Conservation (phyloP, 1,140 invertebrate genomes). For the Oedothorax gibbosus region DNA sequence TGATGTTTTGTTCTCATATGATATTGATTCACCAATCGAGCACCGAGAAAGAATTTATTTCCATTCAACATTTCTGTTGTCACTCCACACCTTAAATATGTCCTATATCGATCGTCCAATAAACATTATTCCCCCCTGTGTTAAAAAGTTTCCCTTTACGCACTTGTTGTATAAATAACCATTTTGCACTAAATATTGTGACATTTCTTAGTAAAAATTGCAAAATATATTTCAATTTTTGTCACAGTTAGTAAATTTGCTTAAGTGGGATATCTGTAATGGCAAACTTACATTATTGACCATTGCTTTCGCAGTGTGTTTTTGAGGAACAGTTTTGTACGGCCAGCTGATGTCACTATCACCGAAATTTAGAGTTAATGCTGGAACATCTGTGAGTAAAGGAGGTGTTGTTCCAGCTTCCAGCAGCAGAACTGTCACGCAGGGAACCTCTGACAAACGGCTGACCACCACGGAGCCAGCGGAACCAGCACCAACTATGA, state of each 20-base stretch:
- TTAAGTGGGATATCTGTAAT: not conserved
- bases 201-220: too few relatives aligned
- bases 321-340: conserved; percentile 76
- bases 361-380: not conserved
- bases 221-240: too few relatives aligned
- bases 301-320: not conserved
- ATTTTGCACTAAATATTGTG: too few relatives aligned
- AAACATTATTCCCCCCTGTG: too few relatives aligned
- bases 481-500: conserved; percentile 78
- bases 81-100: too few relatives aligned
- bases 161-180: too few relatives aligned
- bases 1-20: too few relatives aligned
- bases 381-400: conserved; percentile 50
- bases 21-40: too few relatives aligned
- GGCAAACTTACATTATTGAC: conserved; percentile 18
- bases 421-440: conserved; percentile 74
- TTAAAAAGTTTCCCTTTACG: too few relatives aligned
- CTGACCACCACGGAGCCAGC: conserved; percentile 77
- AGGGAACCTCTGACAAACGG: conserved; percentile 73
- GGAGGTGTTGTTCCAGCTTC: conserved; percentile 74
- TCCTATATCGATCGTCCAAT: too few relatives aligned
- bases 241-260: not conserved
- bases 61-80: too few relatives aligned
- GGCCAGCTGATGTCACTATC: conserved; percentile 74
- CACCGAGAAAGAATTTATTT: too few relatives aligned